A percentile compares a stretch with the other conserved stretches of the same genome.
These are phyloP conservation scores for Acleris sparsana DNA, from an alignment of 2,888 invertebrate species.

Conservation along the genomic window DNA sequence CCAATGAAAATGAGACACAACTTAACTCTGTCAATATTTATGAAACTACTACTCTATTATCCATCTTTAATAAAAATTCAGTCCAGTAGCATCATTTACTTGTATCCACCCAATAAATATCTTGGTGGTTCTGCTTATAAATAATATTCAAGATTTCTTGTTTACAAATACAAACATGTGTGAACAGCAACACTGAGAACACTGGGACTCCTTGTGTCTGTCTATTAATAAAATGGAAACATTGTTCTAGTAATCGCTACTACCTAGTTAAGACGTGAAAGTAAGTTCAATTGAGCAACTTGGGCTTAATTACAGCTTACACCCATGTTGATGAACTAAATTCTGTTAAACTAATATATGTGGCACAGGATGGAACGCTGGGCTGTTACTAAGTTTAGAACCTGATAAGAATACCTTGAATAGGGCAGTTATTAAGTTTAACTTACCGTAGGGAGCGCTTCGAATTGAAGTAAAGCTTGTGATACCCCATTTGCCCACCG, in stretches of 20 bases:
- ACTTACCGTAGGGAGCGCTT: constrained; percentile 88
- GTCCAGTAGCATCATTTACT: too few species aligned
- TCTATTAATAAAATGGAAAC: background rate
- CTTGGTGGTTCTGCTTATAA: too few species aligned
- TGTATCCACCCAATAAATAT: too few species aligned
- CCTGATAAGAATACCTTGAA: background rate
- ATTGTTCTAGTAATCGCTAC: background rate
- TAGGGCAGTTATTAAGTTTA: constrained; percentile 27
- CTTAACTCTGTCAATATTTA: too few species aligned
- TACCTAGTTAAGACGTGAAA: constrained; percentile 10
- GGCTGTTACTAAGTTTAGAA: too few species aligned
- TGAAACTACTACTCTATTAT: too few species aligned
- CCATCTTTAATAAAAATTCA: too few species aligned
- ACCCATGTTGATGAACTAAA: constrained; percentile 1
- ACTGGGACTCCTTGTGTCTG: constrained; percentile 3
- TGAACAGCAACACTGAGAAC: too few species aligned
- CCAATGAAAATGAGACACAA: too few species aligned
- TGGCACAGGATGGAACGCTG: too few species aligned
- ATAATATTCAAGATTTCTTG: too few species aligned
- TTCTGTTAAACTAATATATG: too few species aligned
- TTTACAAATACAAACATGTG: background rate
- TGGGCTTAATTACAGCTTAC: constrained; percentile 12
- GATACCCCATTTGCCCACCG: constrained; percentile 97
- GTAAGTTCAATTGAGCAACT: constrained; percentile 19
- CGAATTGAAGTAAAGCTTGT: constrained; percentile 96